Conservation (phyloP, 2,113 vertebrate genomes). For the Myanophis thanlyinensis region DNA sequence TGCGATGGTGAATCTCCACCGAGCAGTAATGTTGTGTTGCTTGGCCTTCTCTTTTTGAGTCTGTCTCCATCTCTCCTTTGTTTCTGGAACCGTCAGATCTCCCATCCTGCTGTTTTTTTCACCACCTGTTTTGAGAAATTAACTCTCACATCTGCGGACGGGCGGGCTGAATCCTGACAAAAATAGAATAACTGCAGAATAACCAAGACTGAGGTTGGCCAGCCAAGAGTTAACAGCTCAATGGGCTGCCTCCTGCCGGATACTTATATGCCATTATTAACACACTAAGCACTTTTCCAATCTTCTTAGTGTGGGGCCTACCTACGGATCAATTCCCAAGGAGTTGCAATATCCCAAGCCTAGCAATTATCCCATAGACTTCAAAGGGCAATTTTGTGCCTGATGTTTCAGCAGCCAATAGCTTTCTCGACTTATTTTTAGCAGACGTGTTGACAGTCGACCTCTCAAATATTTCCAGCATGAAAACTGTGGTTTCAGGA, state of each 20-base stretch:
- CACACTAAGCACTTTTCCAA: neutral
- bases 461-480: neutral
- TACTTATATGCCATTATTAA: neutral
- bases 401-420: neutral
- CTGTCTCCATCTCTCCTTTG: neutral
- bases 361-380: conserved; percentile 16
- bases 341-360: neutral
- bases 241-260: neutral
- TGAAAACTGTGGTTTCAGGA: neutral
- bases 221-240: neutral
- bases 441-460: neutral
- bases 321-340: neutral
- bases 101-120: neutral
- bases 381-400: neutral
- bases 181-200: neutral
- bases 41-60: neutral
- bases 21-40: neutral
- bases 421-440: neutral
- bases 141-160: neutral
- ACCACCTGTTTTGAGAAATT: neutral
- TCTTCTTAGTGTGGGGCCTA: neutral
- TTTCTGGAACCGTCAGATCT: neutral
- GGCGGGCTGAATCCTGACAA: neutral
- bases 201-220: neutral
- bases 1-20: neutral